Evolutionary conservation across 2,888 invertebrate species (phyloP).

Genomic region (Polydrusus tereticollis): DNA sequence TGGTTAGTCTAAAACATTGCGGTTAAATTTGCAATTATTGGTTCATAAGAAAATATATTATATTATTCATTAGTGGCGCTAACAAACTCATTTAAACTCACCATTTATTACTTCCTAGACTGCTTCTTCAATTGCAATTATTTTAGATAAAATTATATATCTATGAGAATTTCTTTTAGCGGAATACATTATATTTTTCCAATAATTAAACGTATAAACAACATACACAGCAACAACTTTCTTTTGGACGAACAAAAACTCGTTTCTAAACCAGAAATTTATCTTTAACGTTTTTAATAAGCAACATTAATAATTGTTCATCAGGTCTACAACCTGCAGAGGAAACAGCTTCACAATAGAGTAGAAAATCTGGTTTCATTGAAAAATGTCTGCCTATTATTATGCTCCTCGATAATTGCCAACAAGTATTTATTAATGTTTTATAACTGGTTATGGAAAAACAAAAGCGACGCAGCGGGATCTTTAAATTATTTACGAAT

Average conservation of each 20-base stretch:
- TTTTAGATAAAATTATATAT: constrained; percentile 36
- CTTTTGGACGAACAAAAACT: constrained; percentile 45
- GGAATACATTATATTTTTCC: constrained; percentile 42
- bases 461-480: constrained; percentile 36
- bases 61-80: neutral
- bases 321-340: constrained; percentile 48
- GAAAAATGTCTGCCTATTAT: constrained; percentile 51
- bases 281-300: constrained; percentile 42
- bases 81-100: constrained; percentile 2
- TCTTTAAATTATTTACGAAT: constrained; percentile 44
- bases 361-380: constrained; percentile 51
- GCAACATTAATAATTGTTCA: constrained; percentile 43
- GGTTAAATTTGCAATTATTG: no score
- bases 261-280: constrained; percentile 47
- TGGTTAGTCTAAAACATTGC: no score
- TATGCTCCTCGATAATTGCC: constrained; percentile 48
- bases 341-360: constrained; percentile 49
- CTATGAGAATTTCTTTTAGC: constrained; percentile 26
- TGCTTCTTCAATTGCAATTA: constrained; percentile 36
- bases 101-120: constrained; percentile 28
- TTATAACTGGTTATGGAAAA: constrained; percentile 46
- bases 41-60: no score
- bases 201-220: constrained; percentile 44
- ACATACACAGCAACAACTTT: constrained; percentile 43
- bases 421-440: constrained; percentile 47